Percentiles rank a stretch among this genome's conserved stretches.
These are phyloP conservation scores for Poliocrania exsul DNA, from an alignment of 2,797 vertebrate genomes.

Conservation along the genomic window DNA sequence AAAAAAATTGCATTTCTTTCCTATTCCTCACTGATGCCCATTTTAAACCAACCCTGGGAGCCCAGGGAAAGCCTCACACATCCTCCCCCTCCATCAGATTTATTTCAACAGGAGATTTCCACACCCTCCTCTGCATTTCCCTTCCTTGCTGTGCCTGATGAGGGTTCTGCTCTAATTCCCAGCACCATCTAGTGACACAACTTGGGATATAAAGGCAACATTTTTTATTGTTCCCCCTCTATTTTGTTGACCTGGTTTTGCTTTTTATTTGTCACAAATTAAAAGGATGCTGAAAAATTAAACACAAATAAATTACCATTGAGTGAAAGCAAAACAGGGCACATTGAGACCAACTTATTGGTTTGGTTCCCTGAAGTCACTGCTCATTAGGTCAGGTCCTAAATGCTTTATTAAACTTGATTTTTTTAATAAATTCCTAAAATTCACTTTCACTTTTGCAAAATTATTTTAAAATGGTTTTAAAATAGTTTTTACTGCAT, in stretches of 20 bases:
- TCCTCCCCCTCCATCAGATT: fast-evolving
- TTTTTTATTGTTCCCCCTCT: fast-evolving
- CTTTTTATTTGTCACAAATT: neutral
- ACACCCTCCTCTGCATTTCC: fast-evolving
- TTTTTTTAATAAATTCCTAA: neutral
- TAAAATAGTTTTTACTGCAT: neutral
- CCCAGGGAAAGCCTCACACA: neutral
- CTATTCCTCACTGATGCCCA: fast-evolving
- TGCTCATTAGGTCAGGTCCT: neutral
- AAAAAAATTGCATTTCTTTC: neutral
- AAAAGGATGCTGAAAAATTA: neutral
- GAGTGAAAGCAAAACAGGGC: neutral
- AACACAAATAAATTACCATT: neutral
- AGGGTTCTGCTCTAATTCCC: neutral
- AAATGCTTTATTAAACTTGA: neutral
- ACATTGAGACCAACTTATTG: neutral
- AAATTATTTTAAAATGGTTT: neutral
- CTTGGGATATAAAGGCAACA: neutral
- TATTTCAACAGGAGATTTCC: neutral
- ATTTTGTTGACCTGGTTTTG: neutral
- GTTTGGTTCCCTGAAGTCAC: neutral
- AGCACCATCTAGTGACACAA: constrained; percentile 44
- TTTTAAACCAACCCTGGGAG: neutral
- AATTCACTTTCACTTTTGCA: neutral
- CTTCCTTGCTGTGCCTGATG: fast-evolving